Evolutionary conservation across 2,113 vertebrate species (phyloP).

Genomic region (Puntigrus tetrazona): DNA sequence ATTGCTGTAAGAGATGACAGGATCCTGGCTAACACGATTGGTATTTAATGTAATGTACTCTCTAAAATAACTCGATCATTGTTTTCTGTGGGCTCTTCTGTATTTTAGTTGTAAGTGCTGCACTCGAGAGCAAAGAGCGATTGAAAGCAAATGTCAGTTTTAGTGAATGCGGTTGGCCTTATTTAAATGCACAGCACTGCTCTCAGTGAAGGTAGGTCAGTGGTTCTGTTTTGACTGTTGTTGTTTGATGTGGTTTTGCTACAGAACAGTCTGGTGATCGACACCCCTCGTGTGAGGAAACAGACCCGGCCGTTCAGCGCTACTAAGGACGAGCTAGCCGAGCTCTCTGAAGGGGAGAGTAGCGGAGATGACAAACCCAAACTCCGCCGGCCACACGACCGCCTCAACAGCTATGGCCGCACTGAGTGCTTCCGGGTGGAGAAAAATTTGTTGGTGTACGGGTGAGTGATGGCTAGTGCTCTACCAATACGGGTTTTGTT

Average conservation of each 20-base stretch:
- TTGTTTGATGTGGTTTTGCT: neutral
- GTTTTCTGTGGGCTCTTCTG: neutral
- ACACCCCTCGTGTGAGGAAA: conserved; percentile 95
- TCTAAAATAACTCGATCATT: neutral
- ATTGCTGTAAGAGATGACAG: neutral
- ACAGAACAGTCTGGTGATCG: conserved; percentile 98
- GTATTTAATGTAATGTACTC: neutral
- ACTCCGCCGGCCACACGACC: conserved; percentile 88
- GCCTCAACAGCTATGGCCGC: conserved; percentile 90
- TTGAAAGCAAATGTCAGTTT: neutral
- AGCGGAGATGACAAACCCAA: conserved; percentile 93
- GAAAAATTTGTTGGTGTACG: conserved; percentile 96
- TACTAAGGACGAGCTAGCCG: conserved; percentile 94
- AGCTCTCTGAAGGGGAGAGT: conserved; percentile 93
- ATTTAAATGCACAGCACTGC: neutral
- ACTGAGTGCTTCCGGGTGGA: conserved; percentile 98
- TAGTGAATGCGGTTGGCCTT: neutral
- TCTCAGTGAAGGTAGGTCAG: neutral
- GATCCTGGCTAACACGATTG: neutral
- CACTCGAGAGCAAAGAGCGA: neutral
- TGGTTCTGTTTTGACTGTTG: neutral
- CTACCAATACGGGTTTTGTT: neutral
- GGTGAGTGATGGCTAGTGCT: conserved; percentile 72
- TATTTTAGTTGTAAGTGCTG: conserved; percentile 3
- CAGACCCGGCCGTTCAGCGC: conserved; percentile 96